A percentile compares a stretch with the other conserved stretches of the same genome.
These are phyloP conservation scores for Chelon auratus DNA, from an alignment of 2,797 vertebrate genomes.

Conservation along the genomic window DNA sequence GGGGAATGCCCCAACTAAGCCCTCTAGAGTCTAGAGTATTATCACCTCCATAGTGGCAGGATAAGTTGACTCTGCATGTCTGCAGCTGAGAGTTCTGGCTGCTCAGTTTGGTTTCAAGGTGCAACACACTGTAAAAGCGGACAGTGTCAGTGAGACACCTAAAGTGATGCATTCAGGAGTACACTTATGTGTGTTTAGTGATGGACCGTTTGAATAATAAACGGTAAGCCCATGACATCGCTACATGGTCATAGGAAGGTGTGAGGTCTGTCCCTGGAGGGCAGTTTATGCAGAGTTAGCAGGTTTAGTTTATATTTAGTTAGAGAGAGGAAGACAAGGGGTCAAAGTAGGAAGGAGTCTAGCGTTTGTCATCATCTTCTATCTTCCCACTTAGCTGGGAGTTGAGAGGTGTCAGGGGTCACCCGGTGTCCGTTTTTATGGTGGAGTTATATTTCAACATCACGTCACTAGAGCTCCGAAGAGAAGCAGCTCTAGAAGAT, in stretches of 20 bases:
- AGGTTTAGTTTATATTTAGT: constrained; percentile 75
- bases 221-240: constrained; percentile 49
- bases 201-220: constrained; percentile 9
- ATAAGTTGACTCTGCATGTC: constrained; percentile 28
- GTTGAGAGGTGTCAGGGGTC: constrained; percentile 46
- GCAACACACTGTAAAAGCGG: neutral
- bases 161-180: constrained; percentile 9
- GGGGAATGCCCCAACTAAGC: constrained; percentile 66
- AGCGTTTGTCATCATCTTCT: constrained; percentile 43
- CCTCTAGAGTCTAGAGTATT: constrained; percentile 56
- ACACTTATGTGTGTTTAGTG: neutral
- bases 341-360: constrained; percentile 35
- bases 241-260: constrained; percentile 1
- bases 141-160: neutral
- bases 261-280: constrained; percentile 36
- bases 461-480: neutral
- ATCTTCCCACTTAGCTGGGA: constrained; percentile 50
- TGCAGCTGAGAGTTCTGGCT: constrained; percentile 5
- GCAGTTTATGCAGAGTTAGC: constrained; percentile 43
- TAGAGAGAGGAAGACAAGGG: constrained; percentile 41
- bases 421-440: constrained; percentile 47
- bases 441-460: constrained; percentile 49
- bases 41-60: constrained; percentile 45
- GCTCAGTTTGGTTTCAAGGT: constrained; percentile 22
- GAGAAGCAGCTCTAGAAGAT: constrained; percentile 27